These are phyloP conservation scores for Myotis brandtii DNA, from an alignment of 2,113 vertebrate genomes.

Conservation along the genomic window DNA sequence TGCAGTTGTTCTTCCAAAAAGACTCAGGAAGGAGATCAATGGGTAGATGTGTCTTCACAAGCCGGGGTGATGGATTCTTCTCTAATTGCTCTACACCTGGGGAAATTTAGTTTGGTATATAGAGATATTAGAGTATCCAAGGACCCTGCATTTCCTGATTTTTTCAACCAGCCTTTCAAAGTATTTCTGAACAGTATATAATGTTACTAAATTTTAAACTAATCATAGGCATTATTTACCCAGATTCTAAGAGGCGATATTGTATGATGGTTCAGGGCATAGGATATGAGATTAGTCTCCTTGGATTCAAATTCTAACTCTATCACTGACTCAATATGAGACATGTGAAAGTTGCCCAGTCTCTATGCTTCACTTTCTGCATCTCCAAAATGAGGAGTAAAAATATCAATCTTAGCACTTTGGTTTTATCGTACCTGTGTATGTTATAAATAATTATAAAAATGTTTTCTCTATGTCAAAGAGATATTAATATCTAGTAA, in stretches of 20 bases:
- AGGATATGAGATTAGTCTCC: background rate
- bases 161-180: background rate
- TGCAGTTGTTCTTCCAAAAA: slow-evolving; percentile 87
- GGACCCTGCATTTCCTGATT: background rate
- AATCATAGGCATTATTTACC: background rate
- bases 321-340: background rate
- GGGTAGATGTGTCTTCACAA: slow-evolving; percentile 87
- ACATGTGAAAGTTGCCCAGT: background rate
- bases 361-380: background rate
- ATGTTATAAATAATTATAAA: background rate
- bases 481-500: background rate
- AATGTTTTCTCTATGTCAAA: background rate
- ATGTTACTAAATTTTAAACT: background rate
- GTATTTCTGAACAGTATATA: background rate
- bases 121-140: background rate
- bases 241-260: background rate
- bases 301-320: background rate
- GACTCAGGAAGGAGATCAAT: slow-evolving; percentile 83
- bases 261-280: background rate
- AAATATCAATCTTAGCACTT: background rate
- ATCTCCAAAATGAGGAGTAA: background rate
- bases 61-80: slow-evolving; percentile 77
- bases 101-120: background rate
- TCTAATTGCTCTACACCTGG: slow-evolving; percentile 82
- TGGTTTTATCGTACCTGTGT: background rate